These are phyloP conservation scores for Nephotettix cincticeps DNA, from an alignment of 1,140 invertebrate genomes.

Conservation along the genomic window DNA sequence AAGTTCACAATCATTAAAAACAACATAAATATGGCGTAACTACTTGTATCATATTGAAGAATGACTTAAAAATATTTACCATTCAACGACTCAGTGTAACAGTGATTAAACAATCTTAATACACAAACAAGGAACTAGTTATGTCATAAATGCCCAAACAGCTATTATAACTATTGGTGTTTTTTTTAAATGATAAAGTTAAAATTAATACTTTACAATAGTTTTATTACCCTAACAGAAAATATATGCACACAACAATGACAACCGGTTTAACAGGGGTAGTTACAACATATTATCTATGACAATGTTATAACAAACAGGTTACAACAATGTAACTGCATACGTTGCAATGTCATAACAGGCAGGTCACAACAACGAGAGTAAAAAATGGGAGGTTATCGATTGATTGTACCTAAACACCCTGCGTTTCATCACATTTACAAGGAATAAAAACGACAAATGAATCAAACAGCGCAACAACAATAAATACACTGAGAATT, in stretches of 20 bases:
- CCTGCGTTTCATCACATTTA: slow-evolving; percentile 23
- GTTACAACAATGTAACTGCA: too few species aligned
- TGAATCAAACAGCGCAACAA: slow-evolving; percentile 6
- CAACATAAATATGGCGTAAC: not conserved
- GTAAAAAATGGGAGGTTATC: slow-evolving; percentile 24
- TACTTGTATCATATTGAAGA: not conserved
- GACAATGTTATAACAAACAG: too few species aligned
- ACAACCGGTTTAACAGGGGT: not conserved
- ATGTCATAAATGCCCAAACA: not conserved
- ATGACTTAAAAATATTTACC: not conserved
- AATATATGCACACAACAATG: slow-evolving; percentile 12
- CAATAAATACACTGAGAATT: slow-evolving; percentile 2
- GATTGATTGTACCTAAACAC: slow-evolving; percentile 27
- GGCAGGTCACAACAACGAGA: slow-evolving; percentile 21
- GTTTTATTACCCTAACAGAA: not conserved
- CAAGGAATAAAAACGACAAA: not conserved
- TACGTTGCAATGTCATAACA: too few species aligned
- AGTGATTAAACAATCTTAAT: not conserved
- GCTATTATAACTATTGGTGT: slow-evolving; percentile 20
- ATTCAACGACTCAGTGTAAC: slow-evolving; percentile 5
- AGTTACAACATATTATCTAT: not conserved
- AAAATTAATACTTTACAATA: not conserved
- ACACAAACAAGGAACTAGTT: slow-evolving; percentile 9
- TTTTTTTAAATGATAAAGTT: slow-evolving; percentile 7
- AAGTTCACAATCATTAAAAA: slow-evolving; percentile 8